Conservation (phyloP, 2,888 invertebrate species). For the Griposia aprilina region DNA sequence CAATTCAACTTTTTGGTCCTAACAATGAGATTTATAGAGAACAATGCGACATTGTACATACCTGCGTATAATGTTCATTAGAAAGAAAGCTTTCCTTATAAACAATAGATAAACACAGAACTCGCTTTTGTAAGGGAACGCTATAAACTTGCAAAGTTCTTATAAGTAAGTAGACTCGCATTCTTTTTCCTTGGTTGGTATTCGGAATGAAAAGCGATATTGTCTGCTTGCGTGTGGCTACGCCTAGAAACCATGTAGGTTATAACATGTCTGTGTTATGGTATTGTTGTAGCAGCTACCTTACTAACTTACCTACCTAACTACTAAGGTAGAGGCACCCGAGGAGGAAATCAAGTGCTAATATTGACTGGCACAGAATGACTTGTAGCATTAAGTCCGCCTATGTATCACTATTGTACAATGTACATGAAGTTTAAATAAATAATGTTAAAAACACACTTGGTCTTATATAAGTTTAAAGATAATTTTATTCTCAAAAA, state of each 20-base stretch:
- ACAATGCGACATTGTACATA: constrained; percentile 79
- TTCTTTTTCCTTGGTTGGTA: constrained; percentile 14
- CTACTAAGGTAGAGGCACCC: constrained; percentile 5
- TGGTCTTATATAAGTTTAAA: no score
- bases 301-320: not conserved
- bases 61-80: constrained; percentile 70
- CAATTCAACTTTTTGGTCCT: constrained; percentile 77
- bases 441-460: not conserved
- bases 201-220: constrained; percentile 48
- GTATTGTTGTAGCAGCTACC: constrained; percentile 5
- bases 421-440: not conserved
- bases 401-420: not conserved
- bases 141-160: constrained; percentile 32
- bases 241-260: constrained; percentile 34
- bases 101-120: constrained; percentile 63
- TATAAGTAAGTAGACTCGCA: not conserved
- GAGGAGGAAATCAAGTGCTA: not conserved
- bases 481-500: no score
- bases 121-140: constrained; percentile 41
- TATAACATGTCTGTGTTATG: constrained; percentile 41
- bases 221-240: not conserved
- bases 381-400: not conserved
- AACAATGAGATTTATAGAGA: constrained; percentile 79
- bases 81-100: constrained; percentile 77
- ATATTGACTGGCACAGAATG: not conserved